Conservation (phyloP, 2,888 invertebrate genomes). For the Caenorhabditis virilis region DNA sequence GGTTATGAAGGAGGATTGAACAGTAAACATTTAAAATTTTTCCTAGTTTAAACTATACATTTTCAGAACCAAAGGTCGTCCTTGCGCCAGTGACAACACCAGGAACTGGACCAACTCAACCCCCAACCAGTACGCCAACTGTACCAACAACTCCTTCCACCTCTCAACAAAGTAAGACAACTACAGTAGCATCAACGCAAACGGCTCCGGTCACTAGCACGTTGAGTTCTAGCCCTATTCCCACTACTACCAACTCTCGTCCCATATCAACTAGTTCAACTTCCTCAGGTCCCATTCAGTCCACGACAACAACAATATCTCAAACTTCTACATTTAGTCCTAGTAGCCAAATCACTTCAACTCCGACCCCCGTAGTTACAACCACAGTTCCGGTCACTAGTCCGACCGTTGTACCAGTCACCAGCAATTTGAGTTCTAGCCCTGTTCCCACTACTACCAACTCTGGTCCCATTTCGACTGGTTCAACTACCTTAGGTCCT, state of each 20-base stretch:
- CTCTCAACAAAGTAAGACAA: too few relatives aligned
- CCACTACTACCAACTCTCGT: constrained; percentile 11
- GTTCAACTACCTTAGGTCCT: constrained; percentile 4
- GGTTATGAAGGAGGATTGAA: constrained; percentile 38
- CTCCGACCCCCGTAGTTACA: not conserved
- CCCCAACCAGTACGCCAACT: not conserved
- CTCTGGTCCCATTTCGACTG: too few relatives aligned
- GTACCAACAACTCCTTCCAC: not conserved
- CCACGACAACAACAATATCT: not conserved
- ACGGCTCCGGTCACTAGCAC: not conserved
- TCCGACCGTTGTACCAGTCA: constrained; percentile 6
- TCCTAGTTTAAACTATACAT: not conserved
- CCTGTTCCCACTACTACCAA: constrained; percentile 13
- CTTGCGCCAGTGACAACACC: constrained; percentile 18
- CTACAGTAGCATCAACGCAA: not conserved
- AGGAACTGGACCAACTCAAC: not conserved
- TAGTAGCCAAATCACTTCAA: too few relatives aligned
- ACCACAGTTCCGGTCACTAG: constrained; percentile 3
- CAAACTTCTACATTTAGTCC: too few relatives aligned
- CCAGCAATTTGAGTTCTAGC: not conserved
- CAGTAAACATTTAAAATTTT: constrained; percentile 8
- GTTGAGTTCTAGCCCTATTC: constrained; percentile 4
- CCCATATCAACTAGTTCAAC: too few relatives aligned
- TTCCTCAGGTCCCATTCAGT: not conserved
- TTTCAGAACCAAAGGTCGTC: constrained; percentile 30